Evolutionary conservation across 1,140 invertebrate species (phyloP).

Genomic region (Diprion similis): DNA sequence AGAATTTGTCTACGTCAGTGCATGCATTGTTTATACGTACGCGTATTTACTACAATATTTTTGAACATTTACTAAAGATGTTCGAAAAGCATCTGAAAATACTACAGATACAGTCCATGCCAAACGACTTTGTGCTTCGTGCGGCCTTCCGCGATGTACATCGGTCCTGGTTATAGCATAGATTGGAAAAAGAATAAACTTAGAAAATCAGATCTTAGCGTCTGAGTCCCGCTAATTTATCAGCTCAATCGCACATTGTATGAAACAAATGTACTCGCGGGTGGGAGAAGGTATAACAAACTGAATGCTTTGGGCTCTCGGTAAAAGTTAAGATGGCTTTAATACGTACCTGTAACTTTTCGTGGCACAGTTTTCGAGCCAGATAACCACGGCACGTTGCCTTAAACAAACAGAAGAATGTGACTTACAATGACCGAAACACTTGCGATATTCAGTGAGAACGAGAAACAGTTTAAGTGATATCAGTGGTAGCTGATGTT

Average conservation of each 20-base stretch:
- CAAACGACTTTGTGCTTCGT: background rate
- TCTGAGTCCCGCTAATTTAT: background rate
- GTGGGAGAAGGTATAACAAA: too few species aligned
- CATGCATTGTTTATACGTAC: background rate
- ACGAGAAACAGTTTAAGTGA: too few species aligned
- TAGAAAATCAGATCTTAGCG: background rate
- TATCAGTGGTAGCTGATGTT: too few species aligned
- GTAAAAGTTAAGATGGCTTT: background rate
- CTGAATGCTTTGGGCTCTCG: too few species aligned
- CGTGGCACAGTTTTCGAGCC: constrained; percentile 58
- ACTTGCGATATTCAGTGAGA: too few species aligned
- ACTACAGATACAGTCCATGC: background rate
- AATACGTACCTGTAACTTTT: constrained; percentile 33
- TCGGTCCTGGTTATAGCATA: background rate
- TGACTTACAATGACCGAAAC: too few species aligned
- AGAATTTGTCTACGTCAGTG: background rate
- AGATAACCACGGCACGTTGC: constrained; percentile 77
- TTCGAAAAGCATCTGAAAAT: background rate
- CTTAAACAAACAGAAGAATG: constrained; percentile 64
- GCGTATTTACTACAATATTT: background rate
- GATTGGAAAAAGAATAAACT: background rate
- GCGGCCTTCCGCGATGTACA: background rate
- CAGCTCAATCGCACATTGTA: too few species aligned
- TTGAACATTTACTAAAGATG: background rate
- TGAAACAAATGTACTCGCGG: too few species aligned